Conservation (phyloP, 2,113 vertebrate genomes). For the Perca fluviatilis region DNA sequence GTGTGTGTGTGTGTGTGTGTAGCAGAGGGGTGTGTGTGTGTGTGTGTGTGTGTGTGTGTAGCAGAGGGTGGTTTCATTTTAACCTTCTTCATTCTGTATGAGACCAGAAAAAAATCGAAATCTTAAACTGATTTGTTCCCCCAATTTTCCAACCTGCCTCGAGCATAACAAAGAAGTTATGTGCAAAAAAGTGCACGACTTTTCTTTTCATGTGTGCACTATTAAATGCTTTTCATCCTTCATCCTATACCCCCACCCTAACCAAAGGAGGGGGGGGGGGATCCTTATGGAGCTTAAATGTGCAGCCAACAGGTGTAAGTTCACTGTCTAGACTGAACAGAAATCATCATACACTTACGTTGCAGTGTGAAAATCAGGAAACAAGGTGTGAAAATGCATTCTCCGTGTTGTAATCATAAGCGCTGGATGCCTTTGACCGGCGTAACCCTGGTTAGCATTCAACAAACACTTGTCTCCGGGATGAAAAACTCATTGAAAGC, state of each 20-base stretch:
- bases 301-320: conserved; percentile 9
- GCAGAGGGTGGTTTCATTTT: neutral
- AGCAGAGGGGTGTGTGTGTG: conserved; percentile 20
- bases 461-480: conserved; percentile 53
- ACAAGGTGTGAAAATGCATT: conserved; percentile 11
- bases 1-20: conserved; percentile 9
- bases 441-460: conserved; percentile 45
- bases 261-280: too few species aligned
- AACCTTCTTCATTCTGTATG: conserved; percentile 4
- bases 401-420: conserved; percentile 21
- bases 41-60: conserved; percentile 10
- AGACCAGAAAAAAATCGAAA: neutral
- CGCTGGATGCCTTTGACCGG: conserved; percentile 43
- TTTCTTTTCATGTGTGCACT: neutral
- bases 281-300: neutral
- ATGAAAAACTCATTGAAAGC: conserved; percentile 62
- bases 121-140: neutral
- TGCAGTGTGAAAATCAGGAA: neutral
- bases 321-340: neutral
- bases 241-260: too few species aligned
- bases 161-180: neutral
- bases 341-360: conserved; percentile 1
- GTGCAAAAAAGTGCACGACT: neutral
- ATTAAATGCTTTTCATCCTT: neutral
- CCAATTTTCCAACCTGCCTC: conserved; percentile 5